Evolutionary conservation across 1,140 invertebrate genomes (phyloP).

Genomic region (Drosophila novamexicana): DNA sequence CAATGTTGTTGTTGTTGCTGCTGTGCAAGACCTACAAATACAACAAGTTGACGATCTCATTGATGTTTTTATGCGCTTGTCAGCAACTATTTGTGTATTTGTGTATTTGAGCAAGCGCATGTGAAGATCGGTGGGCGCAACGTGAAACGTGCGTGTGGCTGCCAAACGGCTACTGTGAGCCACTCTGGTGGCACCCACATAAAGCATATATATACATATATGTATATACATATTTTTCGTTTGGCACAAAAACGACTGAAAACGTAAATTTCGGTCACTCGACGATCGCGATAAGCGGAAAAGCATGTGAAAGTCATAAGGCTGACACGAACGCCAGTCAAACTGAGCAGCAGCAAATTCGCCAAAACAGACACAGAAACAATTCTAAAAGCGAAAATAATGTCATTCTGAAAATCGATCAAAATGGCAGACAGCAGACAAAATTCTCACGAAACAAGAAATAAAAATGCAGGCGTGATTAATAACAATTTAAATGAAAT

Average conservation of each 20-base stretch:
- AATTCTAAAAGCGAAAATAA: slow-evolving; percentile 14
- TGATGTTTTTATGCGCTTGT: slow-evolving; percentile 66
- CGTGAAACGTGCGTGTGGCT: slow-evolving; percentile 61
- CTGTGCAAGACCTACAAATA: slow-evolving; percentile 31
- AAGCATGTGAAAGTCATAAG: slow-evolving; percentile 47
- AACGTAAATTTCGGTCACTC: slow-evolving; percentile 47
- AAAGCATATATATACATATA: slow-evolving; percentile 31
- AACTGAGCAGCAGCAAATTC: background rate
- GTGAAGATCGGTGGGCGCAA: slow-evolving; percentile 42
- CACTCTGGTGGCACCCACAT: slow-evolving; percentile 69
- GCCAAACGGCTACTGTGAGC: slow-evolving; percentile 30
- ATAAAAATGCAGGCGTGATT: slow-evolving; percentile 41
- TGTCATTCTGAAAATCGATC: slow-evolving; percentile 50
- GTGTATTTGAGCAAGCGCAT: slow-evolving; percentile 13
- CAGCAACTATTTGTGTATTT: slow-evolving; percentile 60
- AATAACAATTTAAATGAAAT: slow-evolving; percentile 60
- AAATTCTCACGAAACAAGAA: slow-evolving; percentile 50
- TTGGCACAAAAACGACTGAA: slow-evolving; percentile 62
- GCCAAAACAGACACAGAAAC: background rate
- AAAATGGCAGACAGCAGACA: slow-evolving; percentile 35
- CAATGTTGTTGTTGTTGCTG: slow-evolving; percentile 17
- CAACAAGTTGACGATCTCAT: slow-evolving; percentile 63
- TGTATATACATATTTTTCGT: slow-evolving; percentile 25
- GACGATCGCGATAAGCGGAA: slow-evolving; percentile 67
- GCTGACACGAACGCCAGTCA: slow-evolving; percentile 31